phyloP scores from a whole-genome alignment of 2,888 invertebrate species.

The Macaria notata region DNA sequence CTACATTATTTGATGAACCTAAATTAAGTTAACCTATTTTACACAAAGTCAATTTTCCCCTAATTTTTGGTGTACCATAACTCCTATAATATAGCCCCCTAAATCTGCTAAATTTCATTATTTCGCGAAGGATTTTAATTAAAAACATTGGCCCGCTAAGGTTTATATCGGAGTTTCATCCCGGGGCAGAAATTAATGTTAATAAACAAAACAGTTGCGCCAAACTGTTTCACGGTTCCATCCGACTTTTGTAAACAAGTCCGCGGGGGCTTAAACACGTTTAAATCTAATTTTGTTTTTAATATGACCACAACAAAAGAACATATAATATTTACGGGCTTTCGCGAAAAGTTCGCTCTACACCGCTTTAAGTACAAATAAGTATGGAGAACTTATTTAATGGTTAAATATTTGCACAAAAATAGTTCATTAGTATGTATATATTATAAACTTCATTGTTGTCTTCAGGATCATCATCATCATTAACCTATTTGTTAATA shows the following conservation, averaged over 20 bases:
- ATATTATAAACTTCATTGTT: too few species aligned
- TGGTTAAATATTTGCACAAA: too few species aligned
- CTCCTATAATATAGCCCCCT: constrained; percentile 20
- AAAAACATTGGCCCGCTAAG: constrained; percentile 28
- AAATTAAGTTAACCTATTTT: too few species aligned
- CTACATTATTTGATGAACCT: too few species aligned
- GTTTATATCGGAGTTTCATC: constrained; percentile 31
- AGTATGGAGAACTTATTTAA: too few species aligned
- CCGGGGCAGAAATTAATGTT: constrained; percentile 31
- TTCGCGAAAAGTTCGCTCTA: too few species aligned
- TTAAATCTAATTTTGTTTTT: constrained; percentile 20
- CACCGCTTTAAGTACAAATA: too few species aligned
- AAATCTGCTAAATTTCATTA: constrained; percentile 31
- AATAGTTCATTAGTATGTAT: too few species aligned
- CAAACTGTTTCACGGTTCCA: constrained; percentile 19
- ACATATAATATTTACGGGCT: too few species aligned
- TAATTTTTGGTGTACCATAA: constrained; percentile 8
- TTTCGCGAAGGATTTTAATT: constrained; percentile 33
- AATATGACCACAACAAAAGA: background rate
- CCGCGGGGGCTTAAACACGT: constrained; percentile 14
- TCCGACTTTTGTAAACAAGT: constrained; percentile 29
- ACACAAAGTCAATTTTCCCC: constrained; percentile 1
- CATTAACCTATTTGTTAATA: too few species aligned
- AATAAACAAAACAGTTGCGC: constrained; percentile 27
- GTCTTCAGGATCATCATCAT: too few species aligned